These are phyloP conservation scores for Scaptomyza montana DNA, from an alignment of 1,140 invertebrate genomes.

Conservation along the genomic window DNA sequence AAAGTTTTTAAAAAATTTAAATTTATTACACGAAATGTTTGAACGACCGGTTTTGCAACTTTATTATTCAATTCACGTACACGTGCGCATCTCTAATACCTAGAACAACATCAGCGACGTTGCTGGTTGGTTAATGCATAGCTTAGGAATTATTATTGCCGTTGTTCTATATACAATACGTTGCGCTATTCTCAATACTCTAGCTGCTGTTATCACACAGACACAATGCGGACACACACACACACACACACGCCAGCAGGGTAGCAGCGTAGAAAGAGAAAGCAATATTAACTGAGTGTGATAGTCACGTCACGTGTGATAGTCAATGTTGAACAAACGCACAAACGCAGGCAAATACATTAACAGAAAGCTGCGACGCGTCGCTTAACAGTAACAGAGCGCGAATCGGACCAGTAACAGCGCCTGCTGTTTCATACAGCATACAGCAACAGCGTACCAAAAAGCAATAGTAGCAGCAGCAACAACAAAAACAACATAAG, in stretches of 20 bases:
- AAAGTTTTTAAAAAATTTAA: too few species aligned
- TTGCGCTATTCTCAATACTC: slow-evolving; percentile 23
- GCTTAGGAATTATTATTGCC: slow-evolving; percentile 15
- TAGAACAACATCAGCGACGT: background rate
- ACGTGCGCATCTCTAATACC: slow-evolving; percentile 24
- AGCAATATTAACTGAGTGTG: slow-evolving; percentile 26
- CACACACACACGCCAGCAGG: slow-evolving; percentile 3
- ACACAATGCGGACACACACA: background rate
- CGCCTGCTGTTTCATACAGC: background rate
- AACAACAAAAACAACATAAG: slow-evolving; percentile 1
- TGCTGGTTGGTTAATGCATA: slow-evolving; percentile 21
- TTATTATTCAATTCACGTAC: background rate
- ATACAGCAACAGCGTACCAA: slow-evolving; percentile 10
- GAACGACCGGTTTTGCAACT: too few species aligned
- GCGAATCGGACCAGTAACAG: slow-evolving; percentile 25
- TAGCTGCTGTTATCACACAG: slow-evolving; percentile 30
- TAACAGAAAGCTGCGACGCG: slow-evolving; percentile 8
- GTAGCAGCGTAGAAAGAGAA: slow-evolving; percentile 24
- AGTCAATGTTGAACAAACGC: slow-evolving; percentile 7
- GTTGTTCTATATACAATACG: slow-evolving; percentile 9
- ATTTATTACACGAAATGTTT: too few species aligned
- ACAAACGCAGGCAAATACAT: slow-evolving; percentile 6
- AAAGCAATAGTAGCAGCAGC: background rate
- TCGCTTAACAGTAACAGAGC: slow-evolving; percentile 36
- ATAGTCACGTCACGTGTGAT: slow-evolving; percentile 41